Base-by-base conservation (phyloP, 2,888 invertebrate species). In the Ditula angustiorana region DNA sequence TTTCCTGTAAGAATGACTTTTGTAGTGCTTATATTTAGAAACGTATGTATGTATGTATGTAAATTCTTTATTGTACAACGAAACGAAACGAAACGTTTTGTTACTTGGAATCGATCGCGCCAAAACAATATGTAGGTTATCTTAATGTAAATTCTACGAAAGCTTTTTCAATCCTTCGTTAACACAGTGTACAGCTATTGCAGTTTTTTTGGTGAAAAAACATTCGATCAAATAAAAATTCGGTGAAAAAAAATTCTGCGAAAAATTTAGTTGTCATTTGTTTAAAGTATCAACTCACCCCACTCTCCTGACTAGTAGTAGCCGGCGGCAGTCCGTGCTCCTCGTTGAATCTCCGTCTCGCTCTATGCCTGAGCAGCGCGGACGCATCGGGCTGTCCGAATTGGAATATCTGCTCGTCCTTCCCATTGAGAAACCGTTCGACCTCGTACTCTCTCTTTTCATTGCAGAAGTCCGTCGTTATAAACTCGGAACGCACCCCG, bases 381-480 rank as follows among this genome's bases (percentile, higher is more conserved):
- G 92, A 88, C 16, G 92, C 90, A 53, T 92, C 92, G 1, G 95
- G 95, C 76, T 95, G 95, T 68, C 95, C 96, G 46, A 92, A 92
- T 72, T 87, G 87, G 67, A 92, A 92, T 69, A 90, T 82, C 74
- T 87, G 88, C 26, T 92, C 88, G 16, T 91, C 90, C 53, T 86
- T 87, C 8, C 78, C 83, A 68, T 72, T 75, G 37, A 85, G 53
- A 53, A 88, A 86, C 82, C 85, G 85, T 67, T 83, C 91, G 86
- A 95, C 85, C 92, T 94, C 77, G 66, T 76, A 74, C 52, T 66
- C 73, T 69, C 76, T 78, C 2, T 62, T 62, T 24, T 63, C 65
- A 13, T 60, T 61, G 3, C 57, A 23, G 33, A 71, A 73, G 30
- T 73, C 73, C 2, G 69, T 66, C n/a, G 78, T 67, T 33, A 70